Evolutionary conservation across 35 echinoderm and acorn worm genomes (phyloP), one percentile per base, ranked within the genome.

Genomic region (Holothuria glaberrima): DNA sequence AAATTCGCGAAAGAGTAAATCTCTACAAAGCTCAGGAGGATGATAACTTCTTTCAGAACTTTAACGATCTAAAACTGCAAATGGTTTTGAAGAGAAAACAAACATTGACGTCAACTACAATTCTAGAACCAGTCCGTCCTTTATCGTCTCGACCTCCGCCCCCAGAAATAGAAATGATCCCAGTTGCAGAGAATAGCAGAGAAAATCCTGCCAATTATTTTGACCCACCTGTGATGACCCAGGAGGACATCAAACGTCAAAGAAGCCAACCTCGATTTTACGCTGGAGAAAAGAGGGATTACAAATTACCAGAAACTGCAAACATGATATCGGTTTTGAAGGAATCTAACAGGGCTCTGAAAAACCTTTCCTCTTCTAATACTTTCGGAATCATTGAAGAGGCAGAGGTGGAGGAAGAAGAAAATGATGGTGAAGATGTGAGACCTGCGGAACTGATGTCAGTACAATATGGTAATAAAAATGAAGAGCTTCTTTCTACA

Each of bases 231-330:
- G 46, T 91, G 9, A 82, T 91, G 92, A 79, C 95, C 0, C 83
- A 77, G 12, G 92, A 90, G 0, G 92, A 94, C 27, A 93, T 93
- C 41, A 30, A 38, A 22, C 35, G 88, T 10, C 94, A 97, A 73
- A 54, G 60, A 54, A 93, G 74, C 63, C 94, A 97, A 38, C 94
- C 94, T n/a, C 22, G 92, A 57, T 97, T 97, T 74, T 97, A 97
- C 38, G 95, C 95, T 18, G 95, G 95, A 17, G 84, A 59, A 25
- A 58, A 57, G 2, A 59, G 48, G 5, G 81, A 88, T 29, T 97
- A 97, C 86, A 85, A 89, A 76, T 82, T 97, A 29, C 95, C 95
- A 2, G 68, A 94, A 26, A 80, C 94, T 6, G 29, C 25, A 17
- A 48, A 56, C 9, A 56, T 82, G 46, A 19, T 17, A 13, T 30